These are phyloP conservation scores for Anadara kagoshimensis DNA, from an alignment of 1,140 invertebrate genomes.

Conservation along the genomic window DNA sequence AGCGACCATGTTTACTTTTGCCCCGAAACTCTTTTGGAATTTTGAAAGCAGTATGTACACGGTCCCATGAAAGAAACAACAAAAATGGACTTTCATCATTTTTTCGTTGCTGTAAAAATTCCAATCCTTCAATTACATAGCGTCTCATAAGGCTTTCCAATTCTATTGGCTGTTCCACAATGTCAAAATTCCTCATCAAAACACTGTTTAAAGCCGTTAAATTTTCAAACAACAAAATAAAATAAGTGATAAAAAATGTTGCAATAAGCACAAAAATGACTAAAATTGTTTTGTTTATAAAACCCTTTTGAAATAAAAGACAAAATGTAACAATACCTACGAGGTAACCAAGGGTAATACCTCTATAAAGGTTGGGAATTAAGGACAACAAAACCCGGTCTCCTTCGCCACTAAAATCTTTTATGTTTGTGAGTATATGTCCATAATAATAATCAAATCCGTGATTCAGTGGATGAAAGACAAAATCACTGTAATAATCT, in stretches of 20 bases:
- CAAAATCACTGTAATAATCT: slow-evolving; percentile 62
- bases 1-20: slow-evolving; percentile 60
- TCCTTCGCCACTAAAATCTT: slow-evolving; percentile 68
- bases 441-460: slow-evolving; percentile 77
- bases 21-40: slow-evolving; percentile 53
- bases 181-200: slow-evolving; percentile 63
- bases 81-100: slow-evolving; percentile 56
- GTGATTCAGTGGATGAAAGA: slow-evolving; percentile 73
- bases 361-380: slow-evolving; percentile 32
- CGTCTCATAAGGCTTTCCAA: slow-evolving; percentile 55
- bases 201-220: slow-evolving; percentile 66
- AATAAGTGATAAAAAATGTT: slow-evolving; percentile 1
- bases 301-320: slow-evolving; percentile 8
- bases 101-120: slow-evolving; percentile 53
- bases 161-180: slow-evolving; percentile 68
- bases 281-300: slow-evolving; percentile 21
- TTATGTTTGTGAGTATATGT: slow-evolving; percentile 72
- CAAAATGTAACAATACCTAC: slow-evolving; percentile 13
- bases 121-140: slow-evolving; percentile 53
- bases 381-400: slow-evolving; percentile 33
- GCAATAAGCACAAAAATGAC: slow-evolving; percentile 21
- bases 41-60: slow-evolving; percentile 57
- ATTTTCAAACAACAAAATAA: slow-evolving; percentile 48
- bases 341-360: neutral
- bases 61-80: slow-evolving; percentile 60